These are phyloP conservation scores for Agapornis roseicollis DNA, from an alignment of 2,113 vertebrate genomes.

Conservation along the genomic window DNA sequence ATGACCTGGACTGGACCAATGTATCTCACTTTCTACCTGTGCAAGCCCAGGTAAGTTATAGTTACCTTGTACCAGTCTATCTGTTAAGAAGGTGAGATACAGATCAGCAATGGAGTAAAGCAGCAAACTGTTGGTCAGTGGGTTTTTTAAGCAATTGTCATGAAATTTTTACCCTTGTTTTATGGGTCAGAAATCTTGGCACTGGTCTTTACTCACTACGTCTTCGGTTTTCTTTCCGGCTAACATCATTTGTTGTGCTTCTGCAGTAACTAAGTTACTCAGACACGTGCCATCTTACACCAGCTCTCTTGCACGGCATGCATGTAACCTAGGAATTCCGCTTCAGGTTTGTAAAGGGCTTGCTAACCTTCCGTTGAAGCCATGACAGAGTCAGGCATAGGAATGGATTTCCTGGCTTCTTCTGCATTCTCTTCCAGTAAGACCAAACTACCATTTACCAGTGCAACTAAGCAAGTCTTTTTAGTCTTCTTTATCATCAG, in stretches of 20 bases:
- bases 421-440: background rate
- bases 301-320: background rate
- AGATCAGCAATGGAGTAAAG: background rate
- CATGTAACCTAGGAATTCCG: background rate
- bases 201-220: background rate
- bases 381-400: rapidly evolving
- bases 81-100: background rate
- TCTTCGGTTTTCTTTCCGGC: background rate
- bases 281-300: rapidly evolving
- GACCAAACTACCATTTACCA: background rate
- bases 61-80: background rate
- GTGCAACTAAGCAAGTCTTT: background rate
- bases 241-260: rapidly evolving
- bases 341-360: background rate
- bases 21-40: rapidly evolving
- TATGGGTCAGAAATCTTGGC: background rate
- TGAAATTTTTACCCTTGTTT: background rate
- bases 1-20: background rate
- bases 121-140: background rate
- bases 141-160: background rate
- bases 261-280: background rate
- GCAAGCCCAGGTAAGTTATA: background rate
- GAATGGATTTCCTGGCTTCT: background rate
- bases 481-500: background rate
- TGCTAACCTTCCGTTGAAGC: background rate